Evolutionary conservation across 2,888 invertebrate genomes (phyloP).

Genomic region (Oligia latruncula): DNA sequence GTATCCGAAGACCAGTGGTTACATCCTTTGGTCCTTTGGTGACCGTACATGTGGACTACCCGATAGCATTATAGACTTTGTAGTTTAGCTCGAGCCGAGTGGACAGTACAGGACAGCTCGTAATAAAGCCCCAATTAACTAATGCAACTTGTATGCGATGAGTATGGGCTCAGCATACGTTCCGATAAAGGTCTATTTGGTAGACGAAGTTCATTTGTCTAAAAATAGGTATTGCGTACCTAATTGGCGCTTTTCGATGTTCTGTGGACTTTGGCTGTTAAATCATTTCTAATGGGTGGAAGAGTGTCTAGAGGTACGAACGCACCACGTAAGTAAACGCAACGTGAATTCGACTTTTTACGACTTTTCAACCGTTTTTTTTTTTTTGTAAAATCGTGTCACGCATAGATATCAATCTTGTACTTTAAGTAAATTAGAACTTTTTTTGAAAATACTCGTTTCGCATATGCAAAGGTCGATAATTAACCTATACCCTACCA

Average conservation of each 20-base stretch:
- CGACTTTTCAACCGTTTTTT: neutral
- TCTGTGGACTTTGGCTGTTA: neutral
- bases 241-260: neutral
- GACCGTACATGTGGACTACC: neutral
- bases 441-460: no score
- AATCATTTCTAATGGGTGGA: neutral
- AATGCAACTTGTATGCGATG: slow-evolving; percentile 4
- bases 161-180: neutral
- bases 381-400: no score
- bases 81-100: neutral
- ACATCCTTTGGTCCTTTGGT: no score
- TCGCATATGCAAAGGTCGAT: no score
- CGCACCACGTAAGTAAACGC: neutral
- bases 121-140: slow-evolving; percentile 17
- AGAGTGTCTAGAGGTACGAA: neutral
- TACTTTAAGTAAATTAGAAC: no score
- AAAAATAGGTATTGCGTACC: neutral
- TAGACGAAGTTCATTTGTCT: neutral
- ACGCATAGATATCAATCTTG: no score
- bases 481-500: neutral
- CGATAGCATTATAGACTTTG: neutral
- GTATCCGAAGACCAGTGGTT: no score
- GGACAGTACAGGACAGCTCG: neutral
- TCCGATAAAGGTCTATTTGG: neutral
- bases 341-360: neutral